phyloP scores from a whole-genome alignment of 2,113 vertebrate species.

The Grammomys dolichurus region DNA sequence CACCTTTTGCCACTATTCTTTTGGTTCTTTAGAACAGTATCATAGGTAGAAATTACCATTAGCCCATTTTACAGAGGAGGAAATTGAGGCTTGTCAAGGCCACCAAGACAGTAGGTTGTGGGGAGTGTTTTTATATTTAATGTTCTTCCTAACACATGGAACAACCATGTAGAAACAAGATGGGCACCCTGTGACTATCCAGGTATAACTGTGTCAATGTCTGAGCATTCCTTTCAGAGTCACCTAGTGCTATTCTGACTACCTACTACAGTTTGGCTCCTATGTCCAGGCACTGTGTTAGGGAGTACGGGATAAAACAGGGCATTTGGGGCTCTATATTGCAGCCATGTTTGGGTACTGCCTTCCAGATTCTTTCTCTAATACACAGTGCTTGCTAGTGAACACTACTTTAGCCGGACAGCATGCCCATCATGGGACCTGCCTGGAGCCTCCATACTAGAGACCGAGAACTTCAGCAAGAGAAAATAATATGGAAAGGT shows the following conservation, averaged over 20 bases:
- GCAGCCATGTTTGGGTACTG: background rate
- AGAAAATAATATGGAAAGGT: background rate
- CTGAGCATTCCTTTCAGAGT: background rate
- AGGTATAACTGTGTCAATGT: background rate
- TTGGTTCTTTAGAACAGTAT: background rate
- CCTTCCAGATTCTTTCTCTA: background rate
- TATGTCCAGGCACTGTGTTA: background rate
- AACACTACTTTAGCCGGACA: background rate
- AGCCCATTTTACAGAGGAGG: constrained; percentile 21
- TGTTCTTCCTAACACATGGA: too few species aligned
- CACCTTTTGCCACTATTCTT: background rate
- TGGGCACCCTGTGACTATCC: background rate
- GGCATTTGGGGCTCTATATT: background rate
- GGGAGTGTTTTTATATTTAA: background rate
- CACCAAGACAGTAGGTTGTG: background rate
- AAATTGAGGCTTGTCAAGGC: background rate
- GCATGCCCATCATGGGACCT: background rate
- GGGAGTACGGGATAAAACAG: too few species aligned
- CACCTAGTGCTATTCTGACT: background rate
- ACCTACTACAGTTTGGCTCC: too few species aligned
- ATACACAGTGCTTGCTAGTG: background rate
- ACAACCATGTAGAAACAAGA: background rate
- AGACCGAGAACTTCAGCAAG: background rate
- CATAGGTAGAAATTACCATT: background rate
- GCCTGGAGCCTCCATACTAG: background rate